A percentile compares a stretch with the other conserved stretches of the same genome.
Conservation (phyloP, 2,888 invertebrate species). For the Leptinotarsa peninsularis region DNA sequence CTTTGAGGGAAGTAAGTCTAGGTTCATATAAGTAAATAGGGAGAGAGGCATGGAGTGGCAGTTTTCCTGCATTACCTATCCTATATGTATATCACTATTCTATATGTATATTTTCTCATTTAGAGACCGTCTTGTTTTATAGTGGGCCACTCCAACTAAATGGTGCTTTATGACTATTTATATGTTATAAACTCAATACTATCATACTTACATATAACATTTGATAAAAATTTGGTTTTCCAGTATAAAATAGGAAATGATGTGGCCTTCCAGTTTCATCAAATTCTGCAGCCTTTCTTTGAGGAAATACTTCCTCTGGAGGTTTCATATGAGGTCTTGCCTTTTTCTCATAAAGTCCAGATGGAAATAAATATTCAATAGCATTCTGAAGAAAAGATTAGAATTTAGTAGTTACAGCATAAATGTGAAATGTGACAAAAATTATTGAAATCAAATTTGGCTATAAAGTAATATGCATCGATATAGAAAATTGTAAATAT, state of each 20-base stretch:
- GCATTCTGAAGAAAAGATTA: slow-evolving; percentile 73
- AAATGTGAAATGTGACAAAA: too few relatives aligned
- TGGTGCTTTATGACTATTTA: background rate
- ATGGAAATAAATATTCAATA: slow-evolving; percentile 95
- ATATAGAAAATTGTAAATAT: too few relatives aligned
- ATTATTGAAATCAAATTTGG: too few relatives aligned
- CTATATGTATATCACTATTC: too few relatives aligned
- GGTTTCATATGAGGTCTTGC: slow-evolving; percentile 92
- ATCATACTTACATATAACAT: slow-evolving; percentile 77
- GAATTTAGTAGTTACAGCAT: background rate
- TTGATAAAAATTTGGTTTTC: slow-evolving; percentile 86
- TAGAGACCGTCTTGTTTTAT: too few relatives aligned
- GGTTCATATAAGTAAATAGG: too few relatives aligned
- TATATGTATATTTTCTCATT: too few relatives aligned
- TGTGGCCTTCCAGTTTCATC: slow-evolving; percentile 90
- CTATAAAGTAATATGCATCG: too few relatives aligned
- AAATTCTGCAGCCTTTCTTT: slow-evolving; percentile 89
- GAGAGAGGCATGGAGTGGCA: too few relatives aligned
- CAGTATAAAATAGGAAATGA: slow-evolving; percentile 93
- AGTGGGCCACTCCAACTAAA: too few relatives aligned
- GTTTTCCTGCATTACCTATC: too few relatives aligned
- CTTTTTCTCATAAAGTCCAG: slow-evolving; percentile 85
- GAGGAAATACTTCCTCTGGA: slow-evolving; percentile 88
- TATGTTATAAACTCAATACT: background rate
- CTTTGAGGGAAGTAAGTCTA: too few relatives aligned